phyloP scores from a whole-genome alignment of 2,797 vertebrate genomes.

The Salarias fasciatus region DNA sequence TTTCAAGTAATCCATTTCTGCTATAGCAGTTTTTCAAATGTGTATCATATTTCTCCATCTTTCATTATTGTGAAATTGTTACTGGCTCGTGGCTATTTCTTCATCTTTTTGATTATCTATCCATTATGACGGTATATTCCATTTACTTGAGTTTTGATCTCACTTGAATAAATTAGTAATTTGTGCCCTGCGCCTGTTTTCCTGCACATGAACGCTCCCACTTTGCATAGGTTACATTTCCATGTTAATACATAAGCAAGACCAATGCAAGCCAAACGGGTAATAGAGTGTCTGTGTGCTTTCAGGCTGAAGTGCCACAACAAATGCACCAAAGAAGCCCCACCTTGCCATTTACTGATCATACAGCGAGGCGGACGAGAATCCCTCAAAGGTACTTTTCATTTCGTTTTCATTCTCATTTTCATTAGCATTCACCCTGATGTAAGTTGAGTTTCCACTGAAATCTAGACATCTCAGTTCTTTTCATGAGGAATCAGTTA shows the following conservation, averaged over 20 bases:
- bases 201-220: background rate
- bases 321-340: slow-evolving; percentile 99
- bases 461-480: background rate
- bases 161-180: slow-evolving; percentile 20
- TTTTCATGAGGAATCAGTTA: too few relatives aligned
- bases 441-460: background rate
- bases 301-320: slow-evolving; percentile 99
- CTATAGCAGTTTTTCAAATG: background rate
- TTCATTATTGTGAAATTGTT: background rate
- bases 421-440: background rate
- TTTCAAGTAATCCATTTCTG: background rate
- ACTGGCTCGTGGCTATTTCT: background rate
- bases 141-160: slow-evolving; percentile 2
- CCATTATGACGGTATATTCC: background rate
- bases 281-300: slow-evolving; percentile 7
- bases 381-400: slow-evolving; percentile 73
- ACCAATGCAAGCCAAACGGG: background rate
- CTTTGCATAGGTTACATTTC: background rate
- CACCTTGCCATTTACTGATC: slow-evolving; percentile 97
- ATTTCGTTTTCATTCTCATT: background rate
- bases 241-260: background rate
- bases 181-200: background rate
- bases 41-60: background rate
- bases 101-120: slow-evolving; percentile 5
- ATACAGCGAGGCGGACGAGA: slow-evolving; percentile 95